Evolutionary conservation across 2,113 vertebrate species (phyloP).

Genomic region (Parotia lawesii): DNA sequence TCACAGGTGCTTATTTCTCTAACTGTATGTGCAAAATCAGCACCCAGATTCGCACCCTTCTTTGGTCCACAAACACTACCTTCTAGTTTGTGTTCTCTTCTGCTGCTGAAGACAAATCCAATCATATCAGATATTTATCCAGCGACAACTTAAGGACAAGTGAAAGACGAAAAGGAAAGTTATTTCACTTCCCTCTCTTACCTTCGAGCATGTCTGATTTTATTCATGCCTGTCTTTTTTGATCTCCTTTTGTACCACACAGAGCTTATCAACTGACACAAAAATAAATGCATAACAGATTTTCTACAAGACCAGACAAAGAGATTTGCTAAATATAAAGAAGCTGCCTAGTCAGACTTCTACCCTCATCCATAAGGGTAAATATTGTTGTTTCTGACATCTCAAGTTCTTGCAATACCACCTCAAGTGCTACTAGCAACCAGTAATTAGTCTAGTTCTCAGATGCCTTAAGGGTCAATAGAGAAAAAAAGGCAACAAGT

Average conservation of each 20-base stretch:
- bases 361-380: background rate
- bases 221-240: slow-evolving; percentile 1
- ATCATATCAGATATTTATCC: background rate
- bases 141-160: background rate
- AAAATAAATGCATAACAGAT: slow-evolving; percentile 17
- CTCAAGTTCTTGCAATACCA: background rate
- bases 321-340: slow-evolving; percentile 36
- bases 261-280: slow-evolving; percentile 30
- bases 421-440: background rate
- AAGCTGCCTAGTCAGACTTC: slow-evolving; percentile 4
- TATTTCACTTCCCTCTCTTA: background rate
- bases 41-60: background rate
- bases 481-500: background rate
- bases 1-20: background rate
- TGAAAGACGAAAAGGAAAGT: slow-evolving; percentile 21
- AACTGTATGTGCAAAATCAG: background rate
- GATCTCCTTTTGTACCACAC: background rate
- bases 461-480: background rate
- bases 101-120: background rate
- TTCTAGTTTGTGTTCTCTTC: background rate
- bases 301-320: background rate
- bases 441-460: background rate
- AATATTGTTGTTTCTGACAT: background rate
- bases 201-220: background rate
- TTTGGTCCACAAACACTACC: background rate